These are phyloP conservation scores for Kryptolebias marmoratus DNA, from an alignment of 2,113 vertebrate species.

Conservation along the genomic window DNA sequence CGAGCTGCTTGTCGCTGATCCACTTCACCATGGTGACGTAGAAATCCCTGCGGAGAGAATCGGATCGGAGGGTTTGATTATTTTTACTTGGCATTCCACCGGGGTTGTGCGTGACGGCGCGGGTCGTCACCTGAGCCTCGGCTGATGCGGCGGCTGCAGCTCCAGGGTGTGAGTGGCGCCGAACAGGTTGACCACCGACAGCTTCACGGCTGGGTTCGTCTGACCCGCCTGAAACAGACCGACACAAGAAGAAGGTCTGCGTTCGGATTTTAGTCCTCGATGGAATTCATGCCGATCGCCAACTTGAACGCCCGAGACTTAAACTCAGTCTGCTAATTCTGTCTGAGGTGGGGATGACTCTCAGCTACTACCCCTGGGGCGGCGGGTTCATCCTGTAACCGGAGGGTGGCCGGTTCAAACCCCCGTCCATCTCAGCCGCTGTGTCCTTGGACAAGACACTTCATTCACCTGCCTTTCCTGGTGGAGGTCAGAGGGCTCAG, in stretches of 20 bases:
- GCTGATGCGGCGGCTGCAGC: slow-evolving; percentile 89
- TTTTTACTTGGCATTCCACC: background rate
- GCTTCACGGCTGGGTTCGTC: slow-evolving; percentile 87
- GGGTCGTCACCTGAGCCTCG: slow-evolving; percentile 49
- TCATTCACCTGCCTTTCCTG: too few relatives aligned
- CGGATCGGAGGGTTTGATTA: slow-evolving; percentile 16
- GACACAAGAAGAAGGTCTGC: background rate
- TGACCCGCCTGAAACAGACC: slow-evolving; percentile 88
- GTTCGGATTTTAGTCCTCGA: too few relatives aligned
- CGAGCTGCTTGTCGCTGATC: slow-evolving; percentile 92
- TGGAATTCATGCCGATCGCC: background rate
- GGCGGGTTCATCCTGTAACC: too few relatives aligned
- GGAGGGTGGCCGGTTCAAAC: too few relatives aligned
- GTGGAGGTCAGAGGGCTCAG: too few relatives aligned
- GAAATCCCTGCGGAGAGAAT: slow-evolving; percentile 83
- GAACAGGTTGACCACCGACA: slow-evolving; percentile 94
- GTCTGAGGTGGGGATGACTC: too few relatives aligned
- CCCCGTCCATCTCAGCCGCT: too few relatives aligned
- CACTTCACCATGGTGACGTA: slow-evolving; percentile 97
- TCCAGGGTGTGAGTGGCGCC: slow-evolving; percentile 94
- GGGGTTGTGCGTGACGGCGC: background rate
- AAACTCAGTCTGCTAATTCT: too few relatives aligned
- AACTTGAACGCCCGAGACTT: background rate
- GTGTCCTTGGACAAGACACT: too few relatives aligned
- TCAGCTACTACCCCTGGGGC: too few relatives aligned